Evolutionary conservation across 2,113 vertebrate genomes (phyloP).

Genomic region (Cottus gobio): DNA sequence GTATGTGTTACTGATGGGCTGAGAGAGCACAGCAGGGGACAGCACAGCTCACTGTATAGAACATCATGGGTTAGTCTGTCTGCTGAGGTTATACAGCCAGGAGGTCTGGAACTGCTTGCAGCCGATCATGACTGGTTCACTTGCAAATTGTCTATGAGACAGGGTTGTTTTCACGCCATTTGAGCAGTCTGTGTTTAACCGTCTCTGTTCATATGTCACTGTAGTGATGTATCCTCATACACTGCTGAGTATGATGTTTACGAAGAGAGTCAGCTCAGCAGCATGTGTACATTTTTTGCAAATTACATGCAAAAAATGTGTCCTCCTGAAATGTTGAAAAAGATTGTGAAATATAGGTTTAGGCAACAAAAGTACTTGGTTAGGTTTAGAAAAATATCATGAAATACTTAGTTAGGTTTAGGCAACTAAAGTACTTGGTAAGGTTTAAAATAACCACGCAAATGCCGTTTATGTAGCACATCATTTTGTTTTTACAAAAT

Average conservation of each 20-base stretch:
- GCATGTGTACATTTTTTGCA: background rate
- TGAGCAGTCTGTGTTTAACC: background rate
- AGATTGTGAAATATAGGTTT: too few species aligned
- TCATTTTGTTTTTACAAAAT: too few species aligned
- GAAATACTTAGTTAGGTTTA: background rate
- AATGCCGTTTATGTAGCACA: background rate
- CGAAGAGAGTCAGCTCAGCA: background rate
- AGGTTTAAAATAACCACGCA: too few species aligned
- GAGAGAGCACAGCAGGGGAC: constrained; percentile 3
- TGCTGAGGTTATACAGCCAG: background rate
- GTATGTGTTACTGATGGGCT: background rate
- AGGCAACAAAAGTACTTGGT: too few species aligned
- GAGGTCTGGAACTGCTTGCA: background rate
- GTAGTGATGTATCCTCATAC: background rate
- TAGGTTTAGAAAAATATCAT: too few species aligned
- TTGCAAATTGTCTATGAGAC: background rate
- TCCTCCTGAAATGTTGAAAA: background rate
- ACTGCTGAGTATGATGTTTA: background rate
- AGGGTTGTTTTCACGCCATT: background rate
- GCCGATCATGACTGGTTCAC: background rate
- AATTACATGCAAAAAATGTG: too few species aligned
- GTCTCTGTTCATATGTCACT: background rate
- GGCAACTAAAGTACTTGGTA: too few species aligned
- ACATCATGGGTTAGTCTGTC: constrained; percentile 23
- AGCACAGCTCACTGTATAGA: constrained; percentile 1